Evolutionary conservation across 2,888 invertebrate genomes (phyloP), one percentile per base, ranked within the genome.

Genomic region (Amphipoea lucens): DNA sequence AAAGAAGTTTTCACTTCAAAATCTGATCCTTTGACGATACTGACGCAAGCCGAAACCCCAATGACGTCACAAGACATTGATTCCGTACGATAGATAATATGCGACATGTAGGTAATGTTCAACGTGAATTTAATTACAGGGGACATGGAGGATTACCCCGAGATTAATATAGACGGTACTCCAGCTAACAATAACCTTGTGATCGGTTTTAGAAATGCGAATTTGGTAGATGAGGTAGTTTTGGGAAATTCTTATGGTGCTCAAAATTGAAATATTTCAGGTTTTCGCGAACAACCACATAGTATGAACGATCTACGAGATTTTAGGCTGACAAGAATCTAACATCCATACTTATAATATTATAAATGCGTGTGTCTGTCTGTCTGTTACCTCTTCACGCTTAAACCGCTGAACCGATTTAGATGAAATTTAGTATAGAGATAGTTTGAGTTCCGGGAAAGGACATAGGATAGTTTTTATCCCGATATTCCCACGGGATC

Each of bases 41-140:
- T 40, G 63, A 36, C n/a, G 11, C 11, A 23, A 36, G 45, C 48
- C 17, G 9, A 81, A 69, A 73, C 51, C 45, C 54, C 2, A 48
- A 29, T 80, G 68, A 74, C 45, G 51, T 70, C 68, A 74, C 69
- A 66, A 62, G 42, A 71, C 60, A 68, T 51, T 5, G 68, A 84
- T 83, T 74, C 66, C 7, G 7, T 66, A 7, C 40, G 60, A 74
- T 78, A 72, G 60, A 74, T 78, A 72, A 76, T 78, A 78, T 54
- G 48, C 36, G 54, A 66, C 78, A 74, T 77, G 76, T 78, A 70
- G 42, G 57, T 79, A 5, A 80, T 86, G 75, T 86, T 72, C 68
- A 36, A 88, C 89, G 87, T 86, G 88, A 87, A 88, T 92, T 90
- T 92, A 89, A 92, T 91, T 90, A 91, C 73, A 29, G 20, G 65